Evolutionary conservation across 2,113 vertebrate species (phyloP).

Genomic region (Pluvianellus socialis): DNA sequence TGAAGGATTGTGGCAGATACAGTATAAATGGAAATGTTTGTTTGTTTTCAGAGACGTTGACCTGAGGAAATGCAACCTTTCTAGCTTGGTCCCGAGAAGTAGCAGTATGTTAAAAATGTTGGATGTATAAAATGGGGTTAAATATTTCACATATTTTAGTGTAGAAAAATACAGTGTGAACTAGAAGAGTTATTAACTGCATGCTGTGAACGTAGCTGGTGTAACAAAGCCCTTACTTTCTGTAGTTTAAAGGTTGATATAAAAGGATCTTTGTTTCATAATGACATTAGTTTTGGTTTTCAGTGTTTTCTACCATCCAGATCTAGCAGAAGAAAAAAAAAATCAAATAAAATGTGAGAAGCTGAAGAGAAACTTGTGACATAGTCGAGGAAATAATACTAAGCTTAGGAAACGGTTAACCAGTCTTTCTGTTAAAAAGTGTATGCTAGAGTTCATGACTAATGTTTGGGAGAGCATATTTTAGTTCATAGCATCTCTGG

Average conservation of each 20-base stretch:
- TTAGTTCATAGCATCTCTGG: background rate
- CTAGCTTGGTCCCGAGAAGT: background rate
- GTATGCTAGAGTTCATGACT: accelerated
- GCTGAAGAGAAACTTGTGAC: background rate
- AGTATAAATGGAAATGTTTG: slow-evolving; percentile 9
- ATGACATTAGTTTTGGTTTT: slow-evolving; percentile 4
- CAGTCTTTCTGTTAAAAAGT: background rate
- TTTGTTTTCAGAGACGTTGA: slow-evolving; percentile 28
- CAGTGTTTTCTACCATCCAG: background rate
- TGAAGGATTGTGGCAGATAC: slow-evolving; percentile 13
- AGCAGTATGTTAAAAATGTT: slow-evolving; percentile 25
- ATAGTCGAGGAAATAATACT: background rate
- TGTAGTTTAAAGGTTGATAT: background rate
- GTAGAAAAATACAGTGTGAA: slow-evolving; percentile 33
- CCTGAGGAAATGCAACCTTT: background rate
- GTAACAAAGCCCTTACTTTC: slow-evolving; percentile 31
- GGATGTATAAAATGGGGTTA: slow-evolving; percentile 25
- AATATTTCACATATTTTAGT: slow-evolving; percentile 54
- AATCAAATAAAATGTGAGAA: background rate
- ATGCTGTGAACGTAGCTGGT: background rate
- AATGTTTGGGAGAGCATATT: background rate
- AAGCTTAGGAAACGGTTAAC: background rate
- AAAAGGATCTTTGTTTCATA: slow-evolving; percentile 15
- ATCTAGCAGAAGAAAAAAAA: background rate
- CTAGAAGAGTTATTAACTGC: slow-evolving; percentile 12